phyloP scores from a whole-genome alignment of 2,888 invertebrate genomes.

The Amiota communis region DNA sequence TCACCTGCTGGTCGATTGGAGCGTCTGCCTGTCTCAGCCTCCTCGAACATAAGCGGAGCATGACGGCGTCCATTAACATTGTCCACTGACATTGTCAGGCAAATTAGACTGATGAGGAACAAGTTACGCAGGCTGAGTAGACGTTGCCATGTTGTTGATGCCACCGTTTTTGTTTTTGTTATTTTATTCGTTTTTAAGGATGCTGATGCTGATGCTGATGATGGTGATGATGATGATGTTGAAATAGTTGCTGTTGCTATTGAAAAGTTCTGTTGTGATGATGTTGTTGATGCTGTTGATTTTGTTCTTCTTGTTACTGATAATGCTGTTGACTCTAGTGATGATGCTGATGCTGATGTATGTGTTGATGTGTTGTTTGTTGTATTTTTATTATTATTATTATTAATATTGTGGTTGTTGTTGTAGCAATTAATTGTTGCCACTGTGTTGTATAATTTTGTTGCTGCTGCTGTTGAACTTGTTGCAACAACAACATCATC shows the following conservation, averaged over 20 bases:
- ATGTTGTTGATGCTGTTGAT: slow-evolving; percentile 30
- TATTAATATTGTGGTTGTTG: neutral
- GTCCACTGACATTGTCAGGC: slow-evolving; percentile 44
- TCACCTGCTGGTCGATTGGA: slow-evolving; percentile 81
- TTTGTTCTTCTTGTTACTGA: slow-evolving; percentile 31
- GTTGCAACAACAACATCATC: slow-evolving; percentile 2
- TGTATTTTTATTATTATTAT: slow-evolving; percentile 13
- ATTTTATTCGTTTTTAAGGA: slow-evolving; percentile 27
- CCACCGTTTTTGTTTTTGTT: slow-evolving; percentile 23
- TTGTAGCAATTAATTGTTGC: neutral
- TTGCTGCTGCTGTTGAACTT: slow-evolving; percentile 14
- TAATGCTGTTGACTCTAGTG: slow-evolving; percentile 28
- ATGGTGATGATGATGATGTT: slow-evolving; percentile 33
- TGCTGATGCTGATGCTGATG: slow-evolving; percentile 25
- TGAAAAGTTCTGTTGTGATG: slow-evolving; percentile 6
- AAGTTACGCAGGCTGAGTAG: slow-evolving; percentile 52
- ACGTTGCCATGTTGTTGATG: neutral
- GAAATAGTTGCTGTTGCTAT: slow-evolving; percentile 28
- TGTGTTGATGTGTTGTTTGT: slow-evolving; percentile 28
- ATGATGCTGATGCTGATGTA: slow-evolving; percentile 12
- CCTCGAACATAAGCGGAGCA: slow-evolving; percentile 79
- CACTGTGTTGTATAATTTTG: neutral
- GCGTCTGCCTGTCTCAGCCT: slow-evolving; percentile 79
- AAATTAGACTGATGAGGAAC: slow-evolving; percentile 57
- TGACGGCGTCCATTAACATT: slow-evolving; percentile 74